These are phyloP conservation scores for Heliconius ismenius DNA, from an alignment of 2,888 invertebrate genomes.

Conservation along the genomic window DNA sequence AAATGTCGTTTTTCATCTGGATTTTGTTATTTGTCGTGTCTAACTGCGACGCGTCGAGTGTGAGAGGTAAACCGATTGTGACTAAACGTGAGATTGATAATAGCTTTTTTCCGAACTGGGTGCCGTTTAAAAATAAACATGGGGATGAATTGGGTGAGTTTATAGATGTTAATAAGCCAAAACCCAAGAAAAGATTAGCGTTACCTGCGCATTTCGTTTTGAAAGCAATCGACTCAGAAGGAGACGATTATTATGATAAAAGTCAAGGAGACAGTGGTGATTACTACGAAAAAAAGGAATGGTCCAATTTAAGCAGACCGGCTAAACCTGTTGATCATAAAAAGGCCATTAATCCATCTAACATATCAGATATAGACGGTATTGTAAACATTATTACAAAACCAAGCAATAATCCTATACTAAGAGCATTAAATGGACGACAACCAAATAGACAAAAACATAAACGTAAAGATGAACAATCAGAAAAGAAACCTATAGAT, in stretches of 20 bases:
- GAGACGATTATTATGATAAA: slow-evolving; percentile 66
- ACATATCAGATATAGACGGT: slow-evolving; percentile 64
- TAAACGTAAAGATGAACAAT: slow-evolving; percentile 34
- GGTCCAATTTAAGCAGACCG: slow-evolving; percentile 63
- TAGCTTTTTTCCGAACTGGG: slow-evolving; percentile 74
- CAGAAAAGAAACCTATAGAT: slow-evolving; percentile 27
- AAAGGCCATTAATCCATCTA: slow-evolving; percentile 40
- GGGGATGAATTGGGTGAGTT: slow-evolving; percentile 71
- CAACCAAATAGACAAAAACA: slow-evolving; percentile 33
- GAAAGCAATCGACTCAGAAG: slow-evolving; percentile 61
- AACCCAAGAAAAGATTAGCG: slow-evolving; percentile 71
- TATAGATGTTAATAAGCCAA: slow-evolving; percentile 59
- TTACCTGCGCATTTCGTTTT: slow-evolving; percentile 65
- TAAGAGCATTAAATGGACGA: slow-evolving; percentile 46
- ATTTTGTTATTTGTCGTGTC: slow-evolving; percentile 50
- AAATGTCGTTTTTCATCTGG: slow-evolving; percentile 46
- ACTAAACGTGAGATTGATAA: slow-evolving; percentile 59
- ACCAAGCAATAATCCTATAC: slow-evolving; percentile 47
- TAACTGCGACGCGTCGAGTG: slow-evolving; percentile 54
- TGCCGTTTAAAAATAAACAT: slow-evolving; percentile 74
- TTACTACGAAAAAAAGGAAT: slow-evolving; percentile 71
- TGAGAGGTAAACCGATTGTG: slow-evolving; percentile 64
- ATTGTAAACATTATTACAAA: slow-evolving; percentile 65
- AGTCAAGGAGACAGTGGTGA: slow-evolving; percentile 67
- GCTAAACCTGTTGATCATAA: slow-evolving; percentile 45